A percentile compares a stretch with the other conserved stretches of the same genome.
Conservation (phyloP, 2,888 invertebrate species). For the Oasisia sp. region DNA sequence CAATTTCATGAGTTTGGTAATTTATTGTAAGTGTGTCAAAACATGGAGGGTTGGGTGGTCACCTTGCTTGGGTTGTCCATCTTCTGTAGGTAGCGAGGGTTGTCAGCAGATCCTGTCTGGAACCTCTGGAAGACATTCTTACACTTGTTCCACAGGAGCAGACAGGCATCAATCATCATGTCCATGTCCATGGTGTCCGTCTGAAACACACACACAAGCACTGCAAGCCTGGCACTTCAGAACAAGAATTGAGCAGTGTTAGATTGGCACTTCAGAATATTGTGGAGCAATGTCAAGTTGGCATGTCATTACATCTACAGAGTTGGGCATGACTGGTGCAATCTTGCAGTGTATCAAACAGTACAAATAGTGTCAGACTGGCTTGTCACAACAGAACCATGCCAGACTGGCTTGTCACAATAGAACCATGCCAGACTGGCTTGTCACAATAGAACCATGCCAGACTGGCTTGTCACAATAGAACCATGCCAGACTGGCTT, state of each 20-base stretch:
- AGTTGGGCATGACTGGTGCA: too few relatives aligned
- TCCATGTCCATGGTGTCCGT: conserved; percentile 54
- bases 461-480: too few relatives aligned
- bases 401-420: too few relatives aligned
- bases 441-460: background rate
- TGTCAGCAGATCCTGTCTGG: conserved; percentile 64
- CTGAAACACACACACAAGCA: background rate
- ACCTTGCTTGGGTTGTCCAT: conserved; percentile 65
- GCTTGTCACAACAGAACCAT: too few relatives aligned
- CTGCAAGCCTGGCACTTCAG: background rate
- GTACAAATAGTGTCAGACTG: too few relatives aligned
- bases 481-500: too few relatives aligned
- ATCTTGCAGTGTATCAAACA: too few relatives aligned
- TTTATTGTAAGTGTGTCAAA: background rate
- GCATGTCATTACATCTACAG: too few relatives aligned
- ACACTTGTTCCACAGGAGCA: conserved; percentile 64
- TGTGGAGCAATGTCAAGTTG: too few relatives aligned
- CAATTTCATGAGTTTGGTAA: background rate
- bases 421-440: background rate
- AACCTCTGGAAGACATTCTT: conserved; percentile 62
- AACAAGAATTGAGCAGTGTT: background rate
- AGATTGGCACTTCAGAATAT: too few relatives aligned
- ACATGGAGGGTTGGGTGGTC: background rate
- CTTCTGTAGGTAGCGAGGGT: conserved; percentile 59
- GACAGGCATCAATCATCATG: conserved; percentile 61